Evolutionary conservation across 2,888 invertebrate species (phyloP).

Genomic region (Caenorhabditis parvicauda): DNA sequence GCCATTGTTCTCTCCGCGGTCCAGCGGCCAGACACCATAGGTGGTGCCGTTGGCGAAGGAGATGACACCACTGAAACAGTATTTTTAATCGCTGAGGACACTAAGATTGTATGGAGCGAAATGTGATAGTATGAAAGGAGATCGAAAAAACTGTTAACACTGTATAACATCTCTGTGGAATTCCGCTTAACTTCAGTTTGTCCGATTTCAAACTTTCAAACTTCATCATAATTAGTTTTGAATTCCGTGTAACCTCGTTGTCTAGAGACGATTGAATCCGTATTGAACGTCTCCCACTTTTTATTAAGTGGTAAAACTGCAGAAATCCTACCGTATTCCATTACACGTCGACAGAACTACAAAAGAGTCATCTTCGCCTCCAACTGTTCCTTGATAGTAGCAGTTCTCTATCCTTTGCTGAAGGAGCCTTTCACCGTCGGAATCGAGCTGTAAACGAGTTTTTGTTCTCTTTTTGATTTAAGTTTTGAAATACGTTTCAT

Average conservation of each 20-base stretch:
- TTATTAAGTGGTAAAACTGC: no score
- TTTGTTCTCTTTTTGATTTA: background rate
- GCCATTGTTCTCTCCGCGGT: conserved; percentile 79
- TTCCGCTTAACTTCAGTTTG: no score
- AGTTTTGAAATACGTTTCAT: background rate
- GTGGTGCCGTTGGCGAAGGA: conserved; percentile 97
- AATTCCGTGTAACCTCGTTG: no score
- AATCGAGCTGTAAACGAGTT: conserved; percentile 39
- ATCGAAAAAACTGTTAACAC: no score
- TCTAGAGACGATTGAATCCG: no score
- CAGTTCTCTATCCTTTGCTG: conserved; percentile 72
- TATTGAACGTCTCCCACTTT: no score
- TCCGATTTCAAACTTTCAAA: no score
- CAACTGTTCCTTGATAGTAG: conserved; percentile 93
- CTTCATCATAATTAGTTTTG: no score
- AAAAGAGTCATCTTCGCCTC: conserved; percentile 90
- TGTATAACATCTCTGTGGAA: no score
- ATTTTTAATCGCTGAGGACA: no score
- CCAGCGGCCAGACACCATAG: conserved; percentile 94
- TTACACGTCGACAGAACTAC: conserved; percentile 97
- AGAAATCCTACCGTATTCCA: conserved; percentile 82
- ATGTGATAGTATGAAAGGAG: no score
- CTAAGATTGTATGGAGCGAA: no score
- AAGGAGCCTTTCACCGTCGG: conserved; percentile 45
- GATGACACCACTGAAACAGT: conserved; percentile 71